Conservation (phyloP, 1,140 invertebrate genomes). For the Conus ventricosus region DNA sequence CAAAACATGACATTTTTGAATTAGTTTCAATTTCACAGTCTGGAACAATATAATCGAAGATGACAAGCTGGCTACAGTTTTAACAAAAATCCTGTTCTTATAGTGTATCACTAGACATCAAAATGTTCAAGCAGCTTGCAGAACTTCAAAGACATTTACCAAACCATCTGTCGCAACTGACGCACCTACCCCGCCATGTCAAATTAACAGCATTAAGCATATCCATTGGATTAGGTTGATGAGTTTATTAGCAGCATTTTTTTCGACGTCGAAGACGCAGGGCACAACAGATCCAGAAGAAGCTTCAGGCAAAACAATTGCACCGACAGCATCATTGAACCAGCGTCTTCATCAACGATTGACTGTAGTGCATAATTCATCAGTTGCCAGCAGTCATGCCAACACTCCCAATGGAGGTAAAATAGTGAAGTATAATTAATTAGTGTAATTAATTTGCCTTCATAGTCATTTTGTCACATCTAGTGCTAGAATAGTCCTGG, state of each 20-base stretch:
- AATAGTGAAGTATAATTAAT: background rate
- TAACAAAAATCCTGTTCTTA: background rate
- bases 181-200: slow-evolving; percentile 47
- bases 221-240: slow-evolving; percentile 65
- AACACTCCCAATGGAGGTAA: slow-evolving; percentile 44
- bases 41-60: background rate
- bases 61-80: background rate
- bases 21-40: background rate
- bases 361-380: background rate
- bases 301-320: slow-evolving; percentile 47
- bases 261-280: slow-evolving; percentile 44
- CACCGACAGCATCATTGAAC: slow-evolving; percentile 36
- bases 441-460: background rate
- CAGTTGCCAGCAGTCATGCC: background rate
- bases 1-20: background rate
- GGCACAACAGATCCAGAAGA: slow-evolving; percentile 43
- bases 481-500: too few species aligned
- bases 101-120: background rate
- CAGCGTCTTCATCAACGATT: slow-evolving; percentile 25
- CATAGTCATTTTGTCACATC: too few species aligned
- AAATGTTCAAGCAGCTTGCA: slow-evolving; percentile 46
- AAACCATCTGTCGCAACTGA: slow-evolving; percentile 24
- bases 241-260: slow-evolving; percentile 61
- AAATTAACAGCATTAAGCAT: slow-evolving; percentile 63
- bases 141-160: slow-evolving; percentile 38